Conservation (phyloP, 2,888 invertebrate species). For the Tholera decimalis region DNA sequence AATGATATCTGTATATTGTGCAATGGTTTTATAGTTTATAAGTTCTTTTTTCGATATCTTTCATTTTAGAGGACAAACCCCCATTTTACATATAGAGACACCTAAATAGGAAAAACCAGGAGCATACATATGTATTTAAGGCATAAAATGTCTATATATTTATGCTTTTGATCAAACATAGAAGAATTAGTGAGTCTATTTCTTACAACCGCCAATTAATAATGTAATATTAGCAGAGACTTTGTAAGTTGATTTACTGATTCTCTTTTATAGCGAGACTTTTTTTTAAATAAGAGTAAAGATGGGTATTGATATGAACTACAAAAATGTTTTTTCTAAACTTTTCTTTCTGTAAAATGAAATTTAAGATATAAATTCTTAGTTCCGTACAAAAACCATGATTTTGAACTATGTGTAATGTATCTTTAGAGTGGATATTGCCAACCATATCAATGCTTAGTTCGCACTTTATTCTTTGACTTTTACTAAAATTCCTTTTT, state of each 20-base stretch:
- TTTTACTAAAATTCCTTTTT: no score
- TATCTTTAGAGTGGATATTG: no score
- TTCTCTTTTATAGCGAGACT: conserved; percentile 9
- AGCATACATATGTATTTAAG: conserved; percentile 46
- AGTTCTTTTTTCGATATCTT: conserved; percentile 66
- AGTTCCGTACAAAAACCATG: no score
- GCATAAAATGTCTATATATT: conserved; percentile 56
- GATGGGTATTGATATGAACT: no score
- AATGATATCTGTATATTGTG: conserved; percentile 79
- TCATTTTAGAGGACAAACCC: conserved; percentile 75
- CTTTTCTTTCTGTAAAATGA: no score
- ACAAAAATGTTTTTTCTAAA: no score
- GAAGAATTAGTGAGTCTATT: conserved; percentile 15
- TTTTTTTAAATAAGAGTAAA: neutral
- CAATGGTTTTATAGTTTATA: conserved; percentile 74
- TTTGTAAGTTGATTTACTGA: conserved; percentile 30
- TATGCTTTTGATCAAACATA: conserved; percentile 31
- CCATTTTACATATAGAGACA: conserved; percentile 68
- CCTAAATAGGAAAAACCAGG: conserved; percentile 17
- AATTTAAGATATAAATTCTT: no score
- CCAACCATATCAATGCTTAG: no score
- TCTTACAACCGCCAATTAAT: neutral
- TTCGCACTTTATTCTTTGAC: no score
- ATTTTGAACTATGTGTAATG: no score
- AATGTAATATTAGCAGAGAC: conserved; percentile 12